Evolutionary conservation across 2,888 invertebrate genomes (phyloP), one percentile per base, ranked within the genome.

Genomic region (Mantis religiosa): DNA sequence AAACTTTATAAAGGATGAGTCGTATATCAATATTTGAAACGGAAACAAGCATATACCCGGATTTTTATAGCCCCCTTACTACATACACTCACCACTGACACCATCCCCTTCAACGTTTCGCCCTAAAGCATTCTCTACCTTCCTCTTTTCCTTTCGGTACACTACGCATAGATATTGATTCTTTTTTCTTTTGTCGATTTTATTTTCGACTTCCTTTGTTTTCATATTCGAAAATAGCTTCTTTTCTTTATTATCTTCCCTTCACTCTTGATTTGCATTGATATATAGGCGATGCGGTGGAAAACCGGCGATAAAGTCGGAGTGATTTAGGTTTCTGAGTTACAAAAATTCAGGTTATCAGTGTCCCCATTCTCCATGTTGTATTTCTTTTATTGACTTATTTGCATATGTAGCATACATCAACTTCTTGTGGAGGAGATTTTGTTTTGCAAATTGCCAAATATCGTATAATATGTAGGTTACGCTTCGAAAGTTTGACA

Each of bases 11-110:
- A 86, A 86, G 86, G 86, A 86, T 81, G 86, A 86, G 81, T 86
- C 86, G 86, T 86, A 86, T 86, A 86, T 86, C 86, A 86, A 86
- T 86, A 86, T 86, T 81, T 86, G 86, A 86, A 86, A 86, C 86
- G 86, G 86, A 86, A 81, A 86, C 71, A 86, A 81, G 86, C 81
- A 86, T 86, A 81, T 86, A 86, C 86, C 85, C 85, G 85, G 86
- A 81, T 71, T 86, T 86, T 86, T 86, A 86, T 86, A 86, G 86
- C 86, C 28, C 86, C 86, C 86, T 86, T 71, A 71, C 54, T 71
- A 71, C 54, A 71, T 71, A 71, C 54, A 71, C 54, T 71, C 54
- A 71, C 54, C 54, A 71, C 54, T 71, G 54, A 71, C 54, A 71
- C 54, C 54, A 85, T 54, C 47, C 85, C 86, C 85, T 85, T 84